Conservation (phyloP, 2,888 invertebrate genomes). For the Phorcus lineatus region DNA sequence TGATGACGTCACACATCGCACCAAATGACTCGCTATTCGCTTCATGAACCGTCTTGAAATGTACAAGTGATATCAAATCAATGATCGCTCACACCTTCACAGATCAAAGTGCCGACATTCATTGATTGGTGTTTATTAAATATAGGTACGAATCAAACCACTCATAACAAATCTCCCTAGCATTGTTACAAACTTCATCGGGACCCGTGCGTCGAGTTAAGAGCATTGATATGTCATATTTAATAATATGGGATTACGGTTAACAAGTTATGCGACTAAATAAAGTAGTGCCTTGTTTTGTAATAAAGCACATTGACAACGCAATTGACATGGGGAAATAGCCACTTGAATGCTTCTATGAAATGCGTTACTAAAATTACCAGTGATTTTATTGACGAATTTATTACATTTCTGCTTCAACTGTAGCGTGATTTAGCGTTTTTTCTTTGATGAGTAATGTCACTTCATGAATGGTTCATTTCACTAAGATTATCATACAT, state of each 20-base stretch:
- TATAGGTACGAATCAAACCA: background rate
- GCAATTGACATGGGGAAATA: too few species aligned
- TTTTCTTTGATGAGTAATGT: too few species aligned
- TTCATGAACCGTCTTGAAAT: slow-evolving; percentile 2
- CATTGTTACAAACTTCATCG: background rate
- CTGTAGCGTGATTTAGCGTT: too few species aligned
- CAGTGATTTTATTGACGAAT: too few species aligned
- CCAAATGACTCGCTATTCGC: background rate
- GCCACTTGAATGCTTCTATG: too few species aligned
- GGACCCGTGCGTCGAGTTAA: background rate
- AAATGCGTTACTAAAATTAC: too few species aligned
- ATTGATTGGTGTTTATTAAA: slow-evolving; percentile 11
- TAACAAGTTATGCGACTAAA: background rate
- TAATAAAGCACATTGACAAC: background rate
- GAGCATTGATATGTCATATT: background rate
- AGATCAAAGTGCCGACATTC: slow-evolving; percentile 7
- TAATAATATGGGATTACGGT: background rate
- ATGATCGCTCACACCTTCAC: background rate
- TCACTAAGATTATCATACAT: too few species aligned
- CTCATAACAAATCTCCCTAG: background rate
- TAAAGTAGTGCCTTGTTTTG: background rate
- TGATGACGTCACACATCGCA: background rate
- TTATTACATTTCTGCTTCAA: too few species aligned
- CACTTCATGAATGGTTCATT: too few species aligned
- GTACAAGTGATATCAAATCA: slow-evolving; percentile 8